Percentiles rank a stretch among this genome's conserved stretches.
Conservation (phyloP, 2,113 vertebrate species). For the Brachypteracias leptosomus region DNA sequence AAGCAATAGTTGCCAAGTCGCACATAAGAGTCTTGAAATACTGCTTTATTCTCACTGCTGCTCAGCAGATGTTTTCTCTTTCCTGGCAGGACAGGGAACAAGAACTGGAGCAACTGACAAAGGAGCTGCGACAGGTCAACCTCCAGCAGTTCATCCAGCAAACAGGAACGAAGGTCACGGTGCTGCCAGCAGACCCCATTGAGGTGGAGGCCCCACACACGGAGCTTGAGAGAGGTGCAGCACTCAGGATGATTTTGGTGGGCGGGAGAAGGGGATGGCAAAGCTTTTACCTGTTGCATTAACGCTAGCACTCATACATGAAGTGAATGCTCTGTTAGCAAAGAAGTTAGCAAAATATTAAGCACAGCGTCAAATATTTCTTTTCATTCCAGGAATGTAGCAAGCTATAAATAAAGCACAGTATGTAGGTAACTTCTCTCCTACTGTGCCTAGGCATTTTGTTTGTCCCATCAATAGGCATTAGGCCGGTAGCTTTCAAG, state of each 20-base stretch:
- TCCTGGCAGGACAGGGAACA: conserved; percentile 88
- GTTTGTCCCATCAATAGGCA: background rate
- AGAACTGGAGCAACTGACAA: conserved; percentile 94
- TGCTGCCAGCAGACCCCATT: conserved; percentile 88
- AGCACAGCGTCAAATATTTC: background rate
- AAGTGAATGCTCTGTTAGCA: background rate
- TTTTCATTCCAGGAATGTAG: background rate
- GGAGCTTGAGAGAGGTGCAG: conserved; percentile 77
- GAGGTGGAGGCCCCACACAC: conserved; percentile 78
- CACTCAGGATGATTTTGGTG: background rate
- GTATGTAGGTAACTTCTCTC: background rate
- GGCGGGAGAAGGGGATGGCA: background rate
- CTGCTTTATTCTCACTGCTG: background rate
- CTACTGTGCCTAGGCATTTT: background rate
- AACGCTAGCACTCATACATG: fast-evolving
- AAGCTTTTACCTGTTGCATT: background rate
- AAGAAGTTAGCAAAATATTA: background rate
- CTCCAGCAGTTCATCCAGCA: conserved; percentile 98
- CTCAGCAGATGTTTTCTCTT: background rate
- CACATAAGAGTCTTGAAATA: background rate
- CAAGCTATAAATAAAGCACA: background rate
- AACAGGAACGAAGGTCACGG: conserved; percentile 95
- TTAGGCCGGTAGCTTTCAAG: background rate
- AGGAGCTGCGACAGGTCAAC: conserved; percentile 96
- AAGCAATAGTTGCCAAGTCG: background rate